Evolutionary conservation across 2,888 invertebrate genomes (phyloP).

Genomic region (Falcaria lacertinaria): DNA sequence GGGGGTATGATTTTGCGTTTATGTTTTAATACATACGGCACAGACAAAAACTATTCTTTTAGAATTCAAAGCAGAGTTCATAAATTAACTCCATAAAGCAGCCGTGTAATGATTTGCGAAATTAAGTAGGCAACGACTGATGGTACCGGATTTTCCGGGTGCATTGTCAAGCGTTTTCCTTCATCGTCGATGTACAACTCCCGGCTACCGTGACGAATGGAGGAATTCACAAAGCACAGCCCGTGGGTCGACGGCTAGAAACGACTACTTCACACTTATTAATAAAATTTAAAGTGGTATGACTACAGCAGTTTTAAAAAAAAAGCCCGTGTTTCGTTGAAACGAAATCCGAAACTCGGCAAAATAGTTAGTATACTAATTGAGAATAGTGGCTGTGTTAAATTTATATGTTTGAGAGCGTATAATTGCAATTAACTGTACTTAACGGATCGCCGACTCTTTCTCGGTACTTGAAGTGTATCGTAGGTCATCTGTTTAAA

Average conservation of each 20-base stretch:
- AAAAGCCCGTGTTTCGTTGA: too few species aligned
- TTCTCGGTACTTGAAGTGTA: too few species aligned
- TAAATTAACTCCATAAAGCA: slow-evolving; percentile 14
- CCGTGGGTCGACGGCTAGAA: slow-evolving; percentile 19
- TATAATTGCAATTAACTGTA: too few species aligned
- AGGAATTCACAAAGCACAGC: slow-evolving; percentile 47
- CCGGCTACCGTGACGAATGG: slow-evolving; percentile 45
- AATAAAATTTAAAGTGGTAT: slow-evolving; percentile 11
- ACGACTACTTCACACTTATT: slow-evolving; percentile 13
- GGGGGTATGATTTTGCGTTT: too few species aligned
- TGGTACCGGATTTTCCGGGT: slow-evolving; percentile 58
- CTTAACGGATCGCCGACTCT: too few species aligned
- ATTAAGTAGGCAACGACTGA: slow-evolving; percentile 56
- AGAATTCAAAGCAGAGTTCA: background rate
- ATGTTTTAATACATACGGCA: too few species aligned
- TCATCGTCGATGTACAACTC: slow-evolving; percentile 37
- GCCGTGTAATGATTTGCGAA: slow-evolving; percentile 42
- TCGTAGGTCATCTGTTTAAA: too few species aligned
- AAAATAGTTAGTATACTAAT: too few species aligned
- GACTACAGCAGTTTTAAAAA: too few species aligned
- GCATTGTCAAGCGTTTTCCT: slow-evolving; percentile 56
- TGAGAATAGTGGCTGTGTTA: too few species aligned
- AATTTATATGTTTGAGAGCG: too few species aligned
- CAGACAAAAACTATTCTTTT: background rate
- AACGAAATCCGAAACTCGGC: too few species aligned